Conservation (phyloP, 2,888 invertebrate genomes). For the Dendrolimus pini region DNA sequence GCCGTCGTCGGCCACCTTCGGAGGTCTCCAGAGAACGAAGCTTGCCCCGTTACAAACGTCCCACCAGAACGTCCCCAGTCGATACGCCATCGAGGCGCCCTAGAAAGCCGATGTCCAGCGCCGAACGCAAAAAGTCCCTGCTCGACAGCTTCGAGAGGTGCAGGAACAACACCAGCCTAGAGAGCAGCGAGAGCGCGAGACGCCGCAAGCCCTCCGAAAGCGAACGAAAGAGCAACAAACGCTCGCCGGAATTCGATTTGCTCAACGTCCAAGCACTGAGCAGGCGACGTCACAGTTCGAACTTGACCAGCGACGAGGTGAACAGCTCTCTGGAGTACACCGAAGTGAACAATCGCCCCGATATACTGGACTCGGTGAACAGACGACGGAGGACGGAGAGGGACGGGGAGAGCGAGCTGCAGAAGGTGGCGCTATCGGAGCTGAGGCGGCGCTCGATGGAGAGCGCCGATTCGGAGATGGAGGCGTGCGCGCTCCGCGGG, state of each 20-base stretch:
- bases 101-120: slow-evolving; percentile 70
- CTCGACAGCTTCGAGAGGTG: slow-evolving; percentile 68
- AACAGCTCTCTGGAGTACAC: slow-evolving; percentile 70
- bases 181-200: slow-evolving; percentile 59
- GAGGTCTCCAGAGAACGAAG: slow-evolving; percentile 48
- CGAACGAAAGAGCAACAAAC: slow-evolving; percentile 57
- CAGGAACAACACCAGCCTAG: slow-evolving; percentile 65
- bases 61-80: slow-evolving; percentile 51
- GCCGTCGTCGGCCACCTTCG: slow-evolving; percentile 60
- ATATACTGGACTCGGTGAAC: slow-evolving; percentile 60
- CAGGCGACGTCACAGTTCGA: slow-evolving; percentile 64
- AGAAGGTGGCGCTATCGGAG: slow-evolving; percentile 59
- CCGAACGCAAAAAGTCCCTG: slow-evolving; percentile 65
- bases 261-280: slow-evolving; percentile 59
- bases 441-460: slow-evolving; percentile 61
- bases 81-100: slow-evolving; percentile 61
- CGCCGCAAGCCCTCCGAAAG: slow-evolving; percentile 56
- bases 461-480: slow-evolving; percentile 57
- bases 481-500: slow-evolving; percentile 42
- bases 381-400: slow-evolving; percentile 46
- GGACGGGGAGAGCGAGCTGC: slow-evolving; percentile 50
- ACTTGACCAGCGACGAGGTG: slow-evolving; percentile 66
- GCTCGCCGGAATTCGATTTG: slow-evolving; percentile 65
- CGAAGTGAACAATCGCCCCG: slow-evolving; percentile 66
- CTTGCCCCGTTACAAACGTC: slow-evolving; percentile 55